These are phyloP conservation scores for Bos javanicus DNA, from an alignment of 2,113 vertebrate species.

Conservation along the genomic window DNA sequence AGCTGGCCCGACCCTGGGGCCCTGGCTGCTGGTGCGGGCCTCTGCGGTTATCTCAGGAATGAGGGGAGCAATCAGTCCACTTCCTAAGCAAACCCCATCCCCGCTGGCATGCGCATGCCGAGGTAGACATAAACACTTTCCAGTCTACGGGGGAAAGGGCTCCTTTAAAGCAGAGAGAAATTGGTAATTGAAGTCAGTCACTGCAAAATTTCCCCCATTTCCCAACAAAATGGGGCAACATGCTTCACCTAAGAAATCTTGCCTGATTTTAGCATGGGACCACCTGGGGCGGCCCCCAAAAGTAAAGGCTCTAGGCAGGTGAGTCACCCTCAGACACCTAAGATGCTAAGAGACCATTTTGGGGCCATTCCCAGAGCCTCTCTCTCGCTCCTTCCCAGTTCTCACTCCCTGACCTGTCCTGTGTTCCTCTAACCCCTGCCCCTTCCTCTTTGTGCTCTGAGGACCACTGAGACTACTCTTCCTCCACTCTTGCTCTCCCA, in stretches of 20 bases:
- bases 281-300: neutral
- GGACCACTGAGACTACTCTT: neutral
- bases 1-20: neutral
- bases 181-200: neutral
- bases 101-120: accelerated
- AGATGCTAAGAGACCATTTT: neutral
- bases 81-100: neutral
- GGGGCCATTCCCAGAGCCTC: neutral
- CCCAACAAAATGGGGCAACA: neutral
- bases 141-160: neutral
- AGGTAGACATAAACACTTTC: neutral
- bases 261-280: neutral
- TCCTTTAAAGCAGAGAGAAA: neutral
- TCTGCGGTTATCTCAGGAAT: neutral
- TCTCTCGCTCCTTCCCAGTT: neutral
- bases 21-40: neutral
- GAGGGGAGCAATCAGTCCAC: neutral
- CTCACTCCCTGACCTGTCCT: neutral
- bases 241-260: neutral
- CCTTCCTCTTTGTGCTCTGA: neutral
- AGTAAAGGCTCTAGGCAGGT: too few relatives aligned
- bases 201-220: neutral
- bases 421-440: neutral
- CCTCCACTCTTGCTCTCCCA: neutral
- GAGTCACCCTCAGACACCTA: neutral